These are phyloP conservation scores for Peromyscus maniculatus DNA, from an alignment of 2,113 vertebrate species.

Conservation along the genomic window DNA sequence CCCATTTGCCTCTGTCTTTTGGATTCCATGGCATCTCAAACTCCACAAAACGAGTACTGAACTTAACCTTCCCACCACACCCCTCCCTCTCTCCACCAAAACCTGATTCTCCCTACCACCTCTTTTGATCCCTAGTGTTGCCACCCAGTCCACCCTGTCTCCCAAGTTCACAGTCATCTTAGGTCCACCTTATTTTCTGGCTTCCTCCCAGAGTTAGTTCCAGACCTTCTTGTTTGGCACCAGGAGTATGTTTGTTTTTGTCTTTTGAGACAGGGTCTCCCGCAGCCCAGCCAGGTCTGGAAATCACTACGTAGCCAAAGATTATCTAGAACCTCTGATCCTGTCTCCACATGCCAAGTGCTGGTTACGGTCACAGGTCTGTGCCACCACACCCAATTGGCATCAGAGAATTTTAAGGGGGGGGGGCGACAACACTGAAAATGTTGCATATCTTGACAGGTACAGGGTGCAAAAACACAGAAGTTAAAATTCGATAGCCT, in stretches of 20 bases:
- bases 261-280: not conserved
- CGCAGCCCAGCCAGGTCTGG: not conserved
- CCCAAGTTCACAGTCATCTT: constrained; percentile 47
- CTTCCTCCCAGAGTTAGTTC: constrained; percentile 24
- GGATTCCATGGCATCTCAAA: not conserved
- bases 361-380: not conserved
- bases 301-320: not conserved
- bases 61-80: not conserved
- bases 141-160: constrained; percentile 45
- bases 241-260: not conserved
- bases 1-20: not conserved
- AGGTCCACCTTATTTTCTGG: constrained; percentile 48
- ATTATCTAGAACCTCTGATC: not conserved
- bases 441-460: not conserved
- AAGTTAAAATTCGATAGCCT: not conserved
- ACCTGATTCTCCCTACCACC: not conserved
- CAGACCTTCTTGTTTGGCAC: constrained; percentile 13
- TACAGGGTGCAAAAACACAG: not conserved
- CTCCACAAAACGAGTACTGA: not conserved
- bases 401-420: constrained; percentile 14
- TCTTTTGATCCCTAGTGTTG: not conserved
- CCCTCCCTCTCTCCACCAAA: constrained; percentile 22
- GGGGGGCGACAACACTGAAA: not conserved
- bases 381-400: not conserved
- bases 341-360: not conserved